Evolutionary conservation across 2,797 vertebrate genomes (phyloP).

Genomic region (Poeciliopsis infans): DNA sequence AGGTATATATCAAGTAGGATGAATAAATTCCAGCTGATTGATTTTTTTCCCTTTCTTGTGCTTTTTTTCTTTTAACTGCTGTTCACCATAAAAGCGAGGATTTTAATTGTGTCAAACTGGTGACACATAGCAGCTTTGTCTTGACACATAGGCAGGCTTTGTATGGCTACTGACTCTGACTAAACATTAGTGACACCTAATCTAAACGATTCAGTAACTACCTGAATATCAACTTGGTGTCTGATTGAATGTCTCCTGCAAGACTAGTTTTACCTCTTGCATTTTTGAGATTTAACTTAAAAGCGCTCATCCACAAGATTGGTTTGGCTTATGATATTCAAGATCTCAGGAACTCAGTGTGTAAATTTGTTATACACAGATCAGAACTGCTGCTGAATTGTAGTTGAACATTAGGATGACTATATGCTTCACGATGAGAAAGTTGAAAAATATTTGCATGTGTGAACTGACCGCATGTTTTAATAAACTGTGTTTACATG

Average conservation of each 20-base stretch:
- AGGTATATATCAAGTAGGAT: constrained; percentile 36
- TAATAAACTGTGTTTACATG: not conserved
- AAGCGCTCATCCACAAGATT: constrained; percentile 78
- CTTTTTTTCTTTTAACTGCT: constrained; percentile 31
- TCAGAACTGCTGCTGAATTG: constrained; percentile 31
- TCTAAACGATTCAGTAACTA: constrained; percentile 84
- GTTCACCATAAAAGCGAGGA: constrained; percentile 38
- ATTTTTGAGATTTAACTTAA: constrained; percentile 76
- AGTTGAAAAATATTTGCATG: not conserved
- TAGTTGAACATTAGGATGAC: constrained; percentile 49
- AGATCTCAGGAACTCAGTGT: constrained; percentile 50
- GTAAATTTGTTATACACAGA: constrained; percentile 52
- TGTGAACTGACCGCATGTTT: constrained; percentile 12
- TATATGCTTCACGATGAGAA: constrained; percentile 41
- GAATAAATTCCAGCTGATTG: constrained; percentile 47
- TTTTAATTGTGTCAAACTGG: constrained; percentile 78
- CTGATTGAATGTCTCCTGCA: constrained; percentile 80
- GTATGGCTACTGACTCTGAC: constrained; percentile 64
- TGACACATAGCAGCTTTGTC: constrained; percentile 76
- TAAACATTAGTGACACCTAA: constrained; percentile 82
- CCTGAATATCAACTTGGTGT: constrained; percentile 71
- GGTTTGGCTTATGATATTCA: constrained; percentile 74
- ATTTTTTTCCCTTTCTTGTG: not conserved
- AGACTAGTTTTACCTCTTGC: constrained; percentile 72
- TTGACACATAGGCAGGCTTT: constrained; percentile 64